A percentile compares a stretch with the other conserved stretches of the same genome.
Conservation (phyloP, 2,113 vertebrate species). For the Megaceryle torquata region DNA sequence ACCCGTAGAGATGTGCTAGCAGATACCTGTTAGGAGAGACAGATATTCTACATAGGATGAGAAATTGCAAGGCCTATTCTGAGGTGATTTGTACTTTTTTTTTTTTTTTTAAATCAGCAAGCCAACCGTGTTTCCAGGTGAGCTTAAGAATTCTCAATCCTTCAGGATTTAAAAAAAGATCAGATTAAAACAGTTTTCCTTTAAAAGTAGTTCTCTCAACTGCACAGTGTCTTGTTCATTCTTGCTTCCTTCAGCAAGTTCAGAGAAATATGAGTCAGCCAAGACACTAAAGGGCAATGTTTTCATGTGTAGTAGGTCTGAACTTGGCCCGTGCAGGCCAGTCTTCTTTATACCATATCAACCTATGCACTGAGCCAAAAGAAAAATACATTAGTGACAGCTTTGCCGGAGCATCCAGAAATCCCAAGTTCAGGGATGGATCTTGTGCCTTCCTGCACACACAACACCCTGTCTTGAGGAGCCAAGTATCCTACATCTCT, state of each 20-base stretch:
- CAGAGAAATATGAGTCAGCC: not conserved
- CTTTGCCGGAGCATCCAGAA: not conserved
- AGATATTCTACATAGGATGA: not conserved
- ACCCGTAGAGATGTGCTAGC: not conserved
- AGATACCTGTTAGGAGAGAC: slow-evolving; percentile 2
- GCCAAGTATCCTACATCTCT: not conserved
- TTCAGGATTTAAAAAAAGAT: not conserved
- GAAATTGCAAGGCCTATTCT: slow-evolving; percentile 3
- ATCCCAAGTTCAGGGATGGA: not conserved
- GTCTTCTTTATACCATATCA: not conserved
- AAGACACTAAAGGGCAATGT: not conserved
- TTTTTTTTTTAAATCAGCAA: not conserved
- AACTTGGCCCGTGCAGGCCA: not conserved
- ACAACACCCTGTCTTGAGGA: not conserved
- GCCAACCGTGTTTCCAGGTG: not conserved
- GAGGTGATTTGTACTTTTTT: not conserved
- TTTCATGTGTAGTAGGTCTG: not conserved
- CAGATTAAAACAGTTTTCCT: not conserved
- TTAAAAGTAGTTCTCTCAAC: not conserved
- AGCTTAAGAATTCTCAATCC: not conserved
- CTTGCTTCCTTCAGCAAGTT: not conserved
- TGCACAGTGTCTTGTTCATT: not conserved
- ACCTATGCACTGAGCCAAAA: not conserved
- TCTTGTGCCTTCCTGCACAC: not conserved
- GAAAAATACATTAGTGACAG: not conserved